Percentiles rank a stretch among this genome's conserved stretches.
These are phyloP conservation scores for Orientallactaga bullata DNA, from an alignment of 2,113 vertebrate genomes.

Conservation along the genomic window DNA sequence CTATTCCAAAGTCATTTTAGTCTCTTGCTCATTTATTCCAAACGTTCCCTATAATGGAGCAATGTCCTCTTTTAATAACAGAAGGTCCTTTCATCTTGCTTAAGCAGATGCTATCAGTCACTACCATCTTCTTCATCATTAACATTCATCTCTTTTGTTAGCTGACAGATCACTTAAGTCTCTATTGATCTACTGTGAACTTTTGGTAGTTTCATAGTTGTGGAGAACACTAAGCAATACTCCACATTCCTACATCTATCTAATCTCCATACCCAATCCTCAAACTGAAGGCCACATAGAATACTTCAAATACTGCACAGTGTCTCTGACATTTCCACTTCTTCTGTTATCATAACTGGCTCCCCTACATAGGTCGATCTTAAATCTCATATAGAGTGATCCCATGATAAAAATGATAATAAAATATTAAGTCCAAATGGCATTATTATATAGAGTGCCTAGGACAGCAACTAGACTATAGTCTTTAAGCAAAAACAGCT, in stretches of 20 bases:
- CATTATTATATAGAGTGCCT: neutral
- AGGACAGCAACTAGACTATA: neutral
- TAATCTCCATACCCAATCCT: neutral
- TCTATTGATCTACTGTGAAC: neutral
- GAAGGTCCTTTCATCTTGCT: neutral
- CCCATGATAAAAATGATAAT: neutral
- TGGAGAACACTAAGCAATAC: neutral
- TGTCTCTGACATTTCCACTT: neutral
- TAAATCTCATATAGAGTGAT: neutral
- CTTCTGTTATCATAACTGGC: neutral
- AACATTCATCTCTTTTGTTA: neutral
- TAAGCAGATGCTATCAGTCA: neutral
- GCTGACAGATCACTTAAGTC: neutral
- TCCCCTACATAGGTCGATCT: neutral
- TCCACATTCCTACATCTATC: neutral
- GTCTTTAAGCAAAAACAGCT: neutral
- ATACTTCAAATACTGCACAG: no score
- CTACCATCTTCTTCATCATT: neutral
- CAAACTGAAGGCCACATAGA: neutral
- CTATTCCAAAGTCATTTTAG: neutral
- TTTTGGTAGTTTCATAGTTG: neutral
- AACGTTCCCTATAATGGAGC: neutral
- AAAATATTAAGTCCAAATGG: neutral
- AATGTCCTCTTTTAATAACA: neutral
- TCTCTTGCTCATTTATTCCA: neutral